phyloP scores from a whole-genome alignment of 2,113 vertebrate species.

The Neolamprologus sp. region DNA sequence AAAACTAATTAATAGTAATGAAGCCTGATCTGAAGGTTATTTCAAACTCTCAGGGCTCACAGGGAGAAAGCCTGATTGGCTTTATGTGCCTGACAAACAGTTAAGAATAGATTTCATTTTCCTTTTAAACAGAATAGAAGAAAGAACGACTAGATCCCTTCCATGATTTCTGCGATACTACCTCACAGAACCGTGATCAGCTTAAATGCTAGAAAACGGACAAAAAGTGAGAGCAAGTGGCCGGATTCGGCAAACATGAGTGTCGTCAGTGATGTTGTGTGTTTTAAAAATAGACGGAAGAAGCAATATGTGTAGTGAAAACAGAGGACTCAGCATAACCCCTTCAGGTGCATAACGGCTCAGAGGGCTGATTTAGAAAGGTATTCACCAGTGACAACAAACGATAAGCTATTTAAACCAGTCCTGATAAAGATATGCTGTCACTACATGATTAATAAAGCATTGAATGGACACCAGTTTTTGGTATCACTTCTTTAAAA shows the following conservation, averaged over 20 bases:
- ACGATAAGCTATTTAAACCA: neutral
- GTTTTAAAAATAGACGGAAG: neutral
- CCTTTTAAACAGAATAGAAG: neutral
- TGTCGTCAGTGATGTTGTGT: neutral
- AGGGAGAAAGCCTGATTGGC: neutral
- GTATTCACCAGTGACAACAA: neutral
- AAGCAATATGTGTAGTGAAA: neutral
- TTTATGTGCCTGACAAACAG: neutral
- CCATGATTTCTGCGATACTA: neutral
- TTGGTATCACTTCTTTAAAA: neutral
- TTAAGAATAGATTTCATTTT: neutral
- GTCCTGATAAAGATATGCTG: neutral
- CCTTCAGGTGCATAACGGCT: neutral
- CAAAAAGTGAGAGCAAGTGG: neutral
- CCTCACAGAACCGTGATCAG: rapidly evolving
- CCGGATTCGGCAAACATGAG: neutral
- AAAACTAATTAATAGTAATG: neutral
- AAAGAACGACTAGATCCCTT: neutral
- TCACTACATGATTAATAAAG: rapidly evolving
- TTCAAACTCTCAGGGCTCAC: neutral
- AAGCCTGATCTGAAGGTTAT: neutral
- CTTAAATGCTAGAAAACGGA: neutral
- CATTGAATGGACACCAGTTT: neutral
- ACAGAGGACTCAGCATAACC: neutral
- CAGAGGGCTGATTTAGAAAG: neutral